Evolutionary conservation across 1,140 invertebrate genomes (phyloP), one percentile per base, ranked within the genome.

Genomic region (Pogonognathellus flavescens): DNA sequence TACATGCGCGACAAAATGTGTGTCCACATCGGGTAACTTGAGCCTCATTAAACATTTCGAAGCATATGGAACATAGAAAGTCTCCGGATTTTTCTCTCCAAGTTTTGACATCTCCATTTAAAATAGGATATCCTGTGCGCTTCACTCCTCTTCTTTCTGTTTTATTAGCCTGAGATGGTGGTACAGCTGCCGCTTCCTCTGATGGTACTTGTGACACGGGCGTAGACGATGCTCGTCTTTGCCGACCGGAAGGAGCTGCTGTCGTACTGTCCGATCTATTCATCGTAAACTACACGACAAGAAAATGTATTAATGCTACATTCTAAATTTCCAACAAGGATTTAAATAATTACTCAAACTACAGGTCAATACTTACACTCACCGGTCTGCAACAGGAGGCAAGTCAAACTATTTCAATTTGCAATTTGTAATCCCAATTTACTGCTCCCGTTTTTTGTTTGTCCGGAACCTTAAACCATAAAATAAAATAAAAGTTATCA

Each of bases 21-120:
- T 99, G 97, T 1, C 97, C 97, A 91, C 97, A 99, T 87, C 94
- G 94, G 0, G 97, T 98, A 88, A 98, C 96, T 16, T 83, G 81
- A 14, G 86, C 81, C 50, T 87, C 80, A 8, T 70, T 60, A 70
- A 80, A 85, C 41, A 41, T 49, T 31, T 83, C 84, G 81, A 85
- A 82, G 55, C 86, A 87, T 18, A 87, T 80, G 13, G 84, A 70
- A 52, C 86, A 87, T n/a, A 76, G 16, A 86, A 81, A 84, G 18
- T 80, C 50, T 53, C 50, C 80, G 14, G 80, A 55, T 53, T 81
- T 81, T 13, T 53, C 80, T 57, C 16, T 16, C 70, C 84, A 80
- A 1, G 53, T 22, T 7, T 31, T 55, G 9, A 31, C 25, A 80
- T 60, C 57, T 31, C 84, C 84, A 52, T 80, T 80, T 25, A 84